Percentiles rank a stretch among this genome's conserved stretches.
Conservation (phyloP, 2,113 vertebrate genomes). For the Philantomba maxwellii region DNA sequence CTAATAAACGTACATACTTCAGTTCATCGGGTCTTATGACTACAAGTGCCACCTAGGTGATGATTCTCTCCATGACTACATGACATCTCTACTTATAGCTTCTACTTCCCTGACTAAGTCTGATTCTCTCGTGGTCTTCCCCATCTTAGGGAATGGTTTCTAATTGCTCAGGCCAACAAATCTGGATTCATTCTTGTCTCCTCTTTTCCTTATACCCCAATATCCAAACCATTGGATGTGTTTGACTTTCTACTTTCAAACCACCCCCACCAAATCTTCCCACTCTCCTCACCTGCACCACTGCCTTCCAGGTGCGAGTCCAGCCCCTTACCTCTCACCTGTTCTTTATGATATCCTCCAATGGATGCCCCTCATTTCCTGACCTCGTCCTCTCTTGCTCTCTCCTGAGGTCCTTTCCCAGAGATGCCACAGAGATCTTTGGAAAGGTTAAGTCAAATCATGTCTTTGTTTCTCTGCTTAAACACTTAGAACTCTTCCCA, state of each 20-base stretch:
- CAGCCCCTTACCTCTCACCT: neutral
- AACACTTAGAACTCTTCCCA: neutral
- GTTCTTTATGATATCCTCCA: neutral
- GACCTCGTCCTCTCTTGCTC: neutral
- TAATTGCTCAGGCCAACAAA: neutral
- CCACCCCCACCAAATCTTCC: neutral
- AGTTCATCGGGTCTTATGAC: neutral
- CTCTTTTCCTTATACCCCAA: neutral
- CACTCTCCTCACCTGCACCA: neutral
- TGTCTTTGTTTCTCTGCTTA: neutral
- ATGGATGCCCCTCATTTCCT: neutral
- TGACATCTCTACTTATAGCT: neutral
- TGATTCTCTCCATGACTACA: neutral
- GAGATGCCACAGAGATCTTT: neutral
- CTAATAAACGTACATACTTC: neutral
- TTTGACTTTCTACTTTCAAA: neutral
- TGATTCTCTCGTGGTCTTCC: neutral
- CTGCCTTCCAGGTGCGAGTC: neutral
- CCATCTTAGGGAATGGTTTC: neutral
- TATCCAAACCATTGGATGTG: neutral
- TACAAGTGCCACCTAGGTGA: neutral
- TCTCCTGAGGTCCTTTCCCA: neutral
- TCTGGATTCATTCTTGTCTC: neutral
- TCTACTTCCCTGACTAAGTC: neutral
- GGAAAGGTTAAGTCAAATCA: neutral